These are phyloP conservation scores for Manis javanica DNA, from an alignment of 2,797 vertebrate genomes.

Conservation along the genomic window DNA sequence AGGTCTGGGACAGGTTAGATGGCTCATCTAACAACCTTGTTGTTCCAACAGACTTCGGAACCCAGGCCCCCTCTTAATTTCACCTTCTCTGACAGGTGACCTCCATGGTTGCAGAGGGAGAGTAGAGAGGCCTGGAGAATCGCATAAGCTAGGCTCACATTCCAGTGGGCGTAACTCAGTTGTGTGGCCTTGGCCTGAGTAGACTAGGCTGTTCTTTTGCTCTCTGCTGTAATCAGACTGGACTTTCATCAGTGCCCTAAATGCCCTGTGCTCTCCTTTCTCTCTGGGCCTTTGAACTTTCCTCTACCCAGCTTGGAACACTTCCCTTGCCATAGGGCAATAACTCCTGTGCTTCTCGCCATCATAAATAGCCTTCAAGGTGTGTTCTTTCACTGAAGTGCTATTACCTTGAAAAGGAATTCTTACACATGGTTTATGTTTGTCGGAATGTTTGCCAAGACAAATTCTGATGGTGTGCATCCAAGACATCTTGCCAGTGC, in stretches of 20 bases:
- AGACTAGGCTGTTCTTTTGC: background rate
- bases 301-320: background rate
- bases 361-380: background rate
- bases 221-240: background rate
- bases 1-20: background rate
- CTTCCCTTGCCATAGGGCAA: background rate
- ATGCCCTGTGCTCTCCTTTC: background rate
- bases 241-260: background rate
- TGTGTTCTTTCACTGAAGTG: background rate
- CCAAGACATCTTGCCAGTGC: background rate
- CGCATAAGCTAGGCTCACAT: background rate
- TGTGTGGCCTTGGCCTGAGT: background rate
- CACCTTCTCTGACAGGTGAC: background rate
- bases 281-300: background rate
- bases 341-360: background rate
- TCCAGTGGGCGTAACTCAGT: background rate
- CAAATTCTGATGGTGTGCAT: background rate
- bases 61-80: background rate
- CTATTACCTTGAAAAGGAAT: background rate
- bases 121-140: background rate
- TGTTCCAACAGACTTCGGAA: background rate
- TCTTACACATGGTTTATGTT: background rate
- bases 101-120: background rate
- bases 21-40: background rate
- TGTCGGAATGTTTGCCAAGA: background rate